Evolutionary conservation across 1,140 invertebrate genomes (phyloP), one percentile per base, ranked within the genome.

Genomic region (Pinna nobilis): DNA sequence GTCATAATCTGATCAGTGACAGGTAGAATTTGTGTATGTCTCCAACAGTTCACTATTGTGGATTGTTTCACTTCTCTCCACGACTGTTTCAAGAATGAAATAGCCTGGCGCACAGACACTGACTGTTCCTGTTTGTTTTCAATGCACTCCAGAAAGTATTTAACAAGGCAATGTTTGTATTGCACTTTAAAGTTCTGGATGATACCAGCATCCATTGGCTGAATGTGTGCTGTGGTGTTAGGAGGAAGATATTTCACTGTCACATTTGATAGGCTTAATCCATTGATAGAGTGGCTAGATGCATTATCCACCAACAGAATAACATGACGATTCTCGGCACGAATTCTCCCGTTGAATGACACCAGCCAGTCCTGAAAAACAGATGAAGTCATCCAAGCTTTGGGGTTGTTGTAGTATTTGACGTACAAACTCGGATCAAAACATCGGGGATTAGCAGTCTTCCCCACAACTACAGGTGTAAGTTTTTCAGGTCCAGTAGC

Each of bases 181-280:
- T 59, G 37, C 11, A 15, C 30, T 33, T 71, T 76, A 15, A 70
- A 64, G 20, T 41, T 61, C 13, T 41, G 35, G 13, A 71, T 76
- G 0, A 71, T 66, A 4, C 67, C 61, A 2, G 37, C 41, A 49
- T 76, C 67, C 51, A 57, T 66, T 3, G 63, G 68, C 35, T 76
- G 67, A 1, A 37, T 53, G 6, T 60, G 49, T 1, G 51, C 28
- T 0, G 67, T 70, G 3, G 51, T 76, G 50, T 71, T 76, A 39
- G 87, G 79, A 59, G 89, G 88, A 35, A 90, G 79, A 79, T 87
- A 90, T 20, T 82, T 79, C 9, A 87, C 64, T 81, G 84, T 87
- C 13, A 90, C 80, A 73, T 75, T 77, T 18, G 87, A 67, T 50
- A 82, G 73, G 49, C n/a, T 18, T 1, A 41, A 11, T 1, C 50